Conservation (phyloP, 2,113 vertebrate genomes). For the Coracopsis vasa region DNA sequence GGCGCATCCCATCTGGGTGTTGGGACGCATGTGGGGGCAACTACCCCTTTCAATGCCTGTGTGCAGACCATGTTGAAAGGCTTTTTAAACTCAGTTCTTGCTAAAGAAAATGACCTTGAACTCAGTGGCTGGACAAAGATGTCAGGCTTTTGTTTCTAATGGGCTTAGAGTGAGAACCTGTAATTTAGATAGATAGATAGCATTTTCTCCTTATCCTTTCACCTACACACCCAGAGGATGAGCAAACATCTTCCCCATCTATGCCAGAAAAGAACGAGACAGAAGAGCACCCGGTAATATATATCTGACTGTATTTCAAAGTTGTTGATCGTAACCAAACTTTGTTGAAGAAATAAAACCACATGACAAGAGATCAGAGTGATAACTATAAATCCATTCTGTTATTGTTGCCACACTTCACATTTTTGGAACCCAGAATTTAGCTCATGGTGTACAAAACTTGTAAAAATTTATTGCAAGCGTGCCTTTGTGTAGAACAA, state of each 20-base stretch:
- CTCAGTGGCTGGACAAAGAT: background rate
- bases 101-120: background rate
- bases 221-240: background rate
- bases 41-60: background rate
- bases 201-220: background rate
- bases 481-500: constrained; percentile 58
- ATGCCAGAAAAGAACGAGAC: background rate
- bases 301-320: constrained; percentile 69
- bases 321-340: constrained; percentile 65
- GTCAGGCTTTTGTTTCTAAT: background rate
- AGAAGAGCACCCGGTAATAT: background rate
- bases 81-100: background rate
- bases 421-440: constrained; percentile 56
- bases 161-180: background rate
- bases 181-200: background rate
- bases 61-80: background rate
- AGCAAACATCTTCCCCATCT: background rate
- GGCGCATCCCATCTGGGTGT: rapidly evolving
- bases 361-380: constrained; percentile 63
- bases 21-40: rapidly evolving
- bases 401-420: constrained; percentile 61
- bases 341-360: constrained; percentile 63
- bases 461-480: constrained; percentile 71
- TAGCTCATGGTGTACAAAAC: constrained; percentile 62
- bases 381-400: constrained; percentile 63